Evolutionary conservation across 1,140 invertebrate species (phyloP).

Genomic region (Apis florea): DNA sequence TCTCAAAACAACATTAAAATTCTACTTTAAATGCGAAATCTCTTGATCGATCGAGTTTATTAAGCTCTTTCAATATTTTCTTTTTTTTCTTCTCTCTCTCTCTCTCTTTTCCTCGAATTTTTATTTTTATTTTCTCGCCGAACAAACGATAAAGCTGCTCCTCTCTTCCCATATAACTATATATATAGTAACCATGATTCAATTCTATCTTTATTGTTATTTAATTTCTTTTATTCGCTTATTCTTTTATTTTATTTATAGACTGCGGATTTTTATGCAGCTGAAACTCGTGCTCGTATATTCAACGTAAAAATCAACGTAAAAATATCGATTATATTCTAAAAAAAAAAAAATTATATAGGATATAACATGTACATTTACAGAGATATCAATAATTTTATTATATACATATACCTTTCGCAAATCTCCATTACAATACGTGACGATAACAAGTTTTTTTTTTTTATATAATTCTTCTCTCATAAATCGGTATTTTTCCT

Average conservation of each 20-base stretch:
- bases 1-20: background rate
- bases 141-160: background rate
- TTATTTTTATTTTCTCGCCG: background rate
- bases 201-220: background rate
- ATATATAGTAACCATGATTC: background rate
- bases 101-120: background rate
- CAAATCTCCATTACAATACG: too few relatives aligned
- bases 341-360: too few relatives aligned
- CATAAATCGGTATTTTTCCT: too few relatives aligned
- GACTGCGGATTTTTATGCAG: too few relatives aligned
- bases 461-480: too few relatives aligned
- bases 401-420: too few relatives aligned
- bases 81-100: background rate
- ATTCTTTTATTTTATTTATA: background rate
- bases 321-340: too few relatives aligned
- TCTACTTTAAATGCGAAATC: background rate
- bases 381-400: too few relatives aligned
- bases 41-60: background rate
- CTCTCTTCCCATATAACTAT: background rate
- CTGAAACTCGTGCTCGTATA: too few relatives aligned
- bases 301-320: too few relatives aligned
- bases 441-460: too few relatives aligned
- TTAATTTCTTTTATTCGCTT: background rate
- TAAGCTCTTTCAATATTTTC: constrained; percentile 11
- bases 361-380: too few relatives aligned